These are phyloP conservation scores for Orchesella flavescens DNA, from an alignment of 2,888 invertebrate species.

Conservation along the genomic window DNA sequence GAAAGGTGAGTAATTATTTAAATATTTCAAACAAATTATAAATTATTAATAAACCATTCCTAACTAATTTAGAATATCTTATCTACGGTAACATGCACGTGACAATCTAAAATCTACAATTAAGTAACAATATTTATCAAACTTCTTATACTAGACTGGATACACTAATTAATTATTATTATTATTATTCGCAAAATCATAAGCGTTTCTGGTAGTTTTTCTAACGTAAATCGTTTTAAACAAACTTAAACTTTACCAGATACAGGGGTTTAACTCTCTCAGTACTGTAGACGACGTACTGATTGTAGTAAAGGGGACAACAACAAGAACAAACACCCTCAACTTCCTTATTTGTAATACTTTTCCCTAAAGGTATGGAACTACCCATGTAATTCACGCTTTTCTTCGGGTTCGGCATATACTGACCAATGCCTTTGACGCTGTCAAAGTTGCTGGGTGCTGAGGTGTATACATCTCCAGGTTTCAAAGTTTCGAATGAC, in stretches of 20 bases:
- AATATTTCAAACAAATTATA: too few relatives aligned
- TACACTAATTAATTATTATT: too few relatives aligned
- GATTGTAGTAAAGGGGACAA: background rate
- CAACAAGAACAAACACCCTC: background rate
- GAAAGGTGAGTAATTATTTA: too few relatives aligned
- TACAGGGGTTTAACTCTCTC: background rate
- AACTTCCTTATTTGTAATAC: conserved; percentile 3
- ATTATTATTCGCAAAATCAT: too few relatives aligned
- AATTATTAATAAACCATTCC: too few relatives aligned
- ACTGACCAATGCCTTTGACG: background rate
- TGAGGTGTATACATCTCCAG: background rate
- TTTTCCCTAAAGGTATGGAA: background rate
- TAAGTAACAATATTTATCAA: too few relatives aligned
- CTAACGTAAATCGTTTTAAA: too few relatives aligned
- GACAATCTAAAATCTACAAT: too few relatives aligned
- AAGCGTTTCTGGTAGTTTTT: too few relatives aligned
- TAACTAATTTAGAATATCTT: too few relatives aligned
- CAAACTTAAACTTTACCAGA: conserved; percentile 5
- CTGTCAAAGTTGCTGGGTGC: conserved; percentile 11
- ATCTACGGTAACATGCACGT: too few relatives aligned
- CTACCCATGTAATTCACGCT: background rate
- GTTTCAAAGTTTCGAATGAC: conserved; percentile 20
- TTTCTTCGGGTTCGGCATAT: conserved; percentile 1
- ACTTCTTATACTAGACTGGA: too few relatives aligned
- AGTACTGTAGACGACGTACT: background rate